Base-by-base conservation (phyloP, 2,113 vertebrate species). In the Thomomys bottae region DNA sequence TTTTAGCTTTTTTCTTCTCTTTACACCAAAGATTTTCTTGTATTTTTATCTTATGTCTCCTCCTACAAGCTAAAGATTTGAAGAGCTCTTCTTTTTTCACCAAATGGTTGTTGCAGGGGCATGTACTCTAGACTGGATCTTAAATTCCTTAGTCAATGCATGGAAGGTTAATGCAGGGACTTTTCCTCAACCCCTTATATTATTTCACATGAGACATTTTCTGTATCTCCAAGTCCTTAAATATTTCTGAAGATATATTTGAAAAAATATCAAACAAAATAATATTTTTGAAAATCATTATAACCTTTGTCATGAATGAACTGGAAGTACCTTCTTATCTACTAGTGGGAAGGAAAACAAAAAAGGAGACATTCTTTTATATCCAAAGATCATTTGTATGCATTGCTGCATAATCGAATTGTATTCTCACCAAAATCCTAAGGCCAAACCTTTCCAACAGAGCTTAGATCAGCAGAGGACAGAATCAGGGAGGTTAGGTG, bases 1-100 rank as follows among this genome's bases (percentile, higher is more conserved):
- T n/a, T n/a, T n/a, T n/a, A n/a, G n/a, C n/a, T n/a, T n/a, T n/a
- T n/a, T n/a, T n/a, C 75, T 96, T 70, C 72, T 93, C 88, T 96
- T 95, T 96, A 92, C 36, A 96, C 88, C 95, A 95, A 96, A 96
- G 93, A 94, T 89, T 84, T 89, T 88, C 84, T 82, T 90, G 90
- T 59, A 94, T 96, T 97, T 54, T 96, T 94, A 95, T 97, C 94
- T 96, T 75, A 21, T 82, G 8, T 93, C 92, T 95, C 90, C 79
- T 95, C 86, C 88, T 95, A 95, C 84, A 95, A 95, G 90, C 84
- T 88, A 88, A 71, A 94, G 84, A 94, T 96, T 90, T 83, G 89
- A 96, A 67, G 73, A 85, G 49, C 83, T 76, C 82, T 90, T 80
- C 78, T 90, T 90, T 95, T 86, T 80, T 90, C 81, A 89, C 36